These are phyloP conservation scores for Phymastichus coffea DNA, from an alignment of 1,140 invertebrate genomes.

Conservation along the genomic window DNA sequence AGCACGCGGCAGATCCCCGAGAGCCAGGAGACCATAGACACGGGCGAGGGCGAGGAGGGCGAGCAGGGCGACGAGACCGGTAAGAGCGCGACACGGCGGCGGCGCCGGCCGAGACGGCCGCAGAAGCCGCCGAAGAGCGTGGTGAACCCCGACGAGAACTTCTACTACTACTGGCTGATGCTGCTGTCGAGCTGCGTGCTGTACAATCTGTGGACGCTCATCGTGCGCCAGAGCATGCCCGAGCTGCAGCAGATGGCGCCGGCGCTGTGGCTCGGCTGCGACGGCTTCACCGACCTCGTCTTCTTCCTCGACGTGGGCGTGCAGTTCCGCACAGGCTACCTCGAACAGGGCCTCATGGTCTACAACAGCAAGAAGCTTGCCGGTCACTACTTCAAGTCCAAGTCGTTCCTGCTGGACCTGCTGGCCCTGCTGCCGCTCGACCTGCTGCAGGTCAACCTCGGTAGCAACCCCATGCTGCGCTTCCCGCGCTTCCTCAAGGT, in stretches of 20 bases:
- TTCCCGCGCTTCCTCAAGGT: slow-evolving; percentile 85
- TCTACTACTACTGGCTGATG: slow-evolving; percentile 94
- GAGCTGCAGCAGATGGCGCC: slow-evolving; percentile 74
- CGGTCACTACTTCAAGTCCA: slow-evolving; percentile 83
- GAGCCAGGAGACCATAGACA: slow-evolving; percentile 73
- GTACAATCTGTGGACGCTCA: slow-evolving; percentile 94
- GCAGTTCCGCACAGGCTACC: slow-evolving; percentile 92
- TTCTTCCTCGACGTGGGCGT: slow-evolving; percentile 86
- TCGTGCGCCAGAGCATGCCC: slow-evolving; percentile 90
- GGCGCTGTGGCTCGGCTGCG: slow-evolving; percentile 76
- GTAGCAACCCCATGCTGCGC: slow-evolving; percentile 76
- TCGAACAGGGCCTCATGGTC: slow-evolving; percentile 92
- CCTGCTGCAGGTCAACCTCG: slow-evolving; percentile 78
- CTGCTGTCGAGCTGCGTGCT: slow-evolving; percentile 84
- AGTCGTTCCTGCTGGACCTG: slow-evolving; percentile 84
- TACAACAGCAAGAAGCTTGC: slow-evolving; percentile 89
- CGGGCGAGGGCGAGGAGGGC: slow-evolving; percentile 60
- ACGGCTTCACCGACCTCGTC: slow-evolving; percentile 81
- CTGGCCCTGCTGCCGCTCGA: slow-evolving; percentile 83
- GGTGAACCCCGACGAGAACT: slow-evolving; percentile 92
- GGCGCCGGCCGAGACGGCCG: slow-evolving; percentile 63
- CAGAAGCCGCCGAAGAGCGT: slow-evolving; percentile 76
- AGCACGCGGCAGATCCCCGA: slow-evolving; percentile 88
- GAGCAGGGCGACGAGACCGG: slow-evolving; percentile 66
- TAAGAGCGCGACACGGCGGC: slow-evolving; percentile 57